Evolutionary conservation across 2,113 vertebrate genomes (phyloP), one percentile per base, ranked within the genome.

Genomic region (Trinectes maculatus): DNA sequence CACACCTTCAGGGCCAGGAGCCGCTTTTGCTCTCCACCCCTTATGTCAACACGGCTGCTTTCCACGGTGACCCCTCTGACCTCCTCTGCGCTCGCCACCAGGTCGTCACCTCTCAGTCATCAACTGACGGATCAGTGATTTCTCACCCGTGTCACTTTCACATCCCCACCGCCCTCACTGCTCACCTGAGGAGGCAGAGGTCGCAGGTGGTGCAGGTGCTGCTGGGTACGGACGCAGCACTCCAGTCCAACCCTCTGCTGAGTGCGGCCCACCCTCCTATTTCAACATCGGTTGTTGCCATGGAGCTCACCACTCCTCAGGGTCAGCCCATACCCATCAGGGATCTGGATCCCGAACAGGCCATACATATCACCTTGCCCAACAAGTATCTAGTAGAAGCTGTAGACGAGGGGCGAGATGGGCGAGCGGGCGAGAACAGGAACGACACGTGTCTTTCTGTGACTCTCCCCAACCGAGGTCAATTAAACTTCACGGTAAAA

Each of bases 281-380:
- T 53, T 92, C 92, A 7, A 94, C 93, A 16, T 34, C 19, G 8
- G 65, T 94, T 44, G 89, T 88, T 8, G 89, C 89, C 43, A 91
- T 95, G 90, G 93, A 95, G 85, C 84, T 94, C 58, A 79, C 53
- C 69, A 91, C 91, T 1, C 82, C 89, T 5, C 77, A 86, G 29
- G 93, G 94, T n/a, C 64, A 62, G 5, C 62, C 78, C 1, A 82
- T 94, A 48, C 58, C 84, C 2, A 75, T 94, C 31, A 52, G 61
- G 34, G 83, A 89, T 68, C 80, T 94, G 51, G 71, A 87, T 3
- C 43, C 43, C 4, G 88, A 92, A 16, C 74, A 61, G 9, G 88
- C 89, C 37, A 93, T 95, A 52, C 71, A 62, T 11, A 75, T 94
- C 28, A 86, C 71, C 5, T 75, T 94, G 68, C 85, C 79, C 6